Percentiles rank a stretch among this genome's conserved stretches.
Evolutionary conservation across 2,113 vertebrate species (phyloP).

Genomic region (Hippolais icterina): DNA sequence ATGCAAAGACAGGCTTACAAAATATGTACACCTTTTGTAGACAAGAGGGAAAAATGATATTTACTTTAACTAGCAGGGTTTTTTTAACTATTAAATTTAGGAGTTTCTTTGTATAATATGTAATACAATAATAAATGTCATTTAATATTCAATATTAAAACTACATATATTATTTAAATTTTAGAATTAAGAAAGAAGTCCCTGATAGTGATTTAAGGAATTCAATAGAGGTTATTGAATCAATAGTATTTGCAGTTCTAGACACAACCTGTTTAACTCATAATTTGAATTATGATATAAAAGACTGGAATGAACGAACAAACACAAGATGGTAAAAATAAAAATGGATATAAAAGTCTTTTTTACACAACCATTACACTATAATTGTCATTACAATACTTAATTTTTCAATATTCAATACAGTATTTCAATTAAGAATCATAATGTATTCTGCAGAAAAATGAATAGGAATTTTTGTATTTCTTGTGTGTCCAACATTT

Average conservation of each 20-base stretch:
- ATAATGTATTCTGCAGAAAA: neutral
- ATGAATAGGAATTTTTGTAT: neutral
- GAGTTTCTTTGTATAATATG: neutral
- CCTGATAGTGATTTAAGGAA: neutral
- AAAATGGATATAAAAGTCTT: neutral
- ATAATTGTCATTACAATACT: neutral
- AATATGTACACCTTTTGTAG: neutral
- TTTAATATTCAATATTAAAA: neutral
- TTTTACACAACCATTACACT: neutral
- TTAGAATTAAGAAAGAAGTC: neutral
- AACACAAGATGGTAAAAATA: neutral
- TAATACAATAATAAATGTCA: neutral
- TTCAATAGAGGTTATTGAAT: neutral
- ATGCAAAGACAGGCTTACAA: neutral
- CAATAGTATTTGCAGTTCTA: neutral
- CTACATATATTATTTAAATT: neutral
- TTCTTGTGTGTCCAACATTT: neutral
- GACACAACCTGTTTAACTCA: neutral
- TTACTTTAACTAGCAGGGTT: neutral
- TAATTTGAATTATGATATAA: neutral
- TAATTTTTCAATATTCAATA: too few species aligned
- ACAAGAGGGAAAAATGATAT: neutral
- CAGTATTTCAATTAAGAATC: neutral
- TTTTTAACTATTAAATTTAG: neutral
- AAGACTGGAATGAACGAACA: neutral